Evolutionary conservation across 2,888 invertebrate species (phyloP), one percentile per base, ranked within the genome.

Genomic region (Lucinisca nassula): DNA sequence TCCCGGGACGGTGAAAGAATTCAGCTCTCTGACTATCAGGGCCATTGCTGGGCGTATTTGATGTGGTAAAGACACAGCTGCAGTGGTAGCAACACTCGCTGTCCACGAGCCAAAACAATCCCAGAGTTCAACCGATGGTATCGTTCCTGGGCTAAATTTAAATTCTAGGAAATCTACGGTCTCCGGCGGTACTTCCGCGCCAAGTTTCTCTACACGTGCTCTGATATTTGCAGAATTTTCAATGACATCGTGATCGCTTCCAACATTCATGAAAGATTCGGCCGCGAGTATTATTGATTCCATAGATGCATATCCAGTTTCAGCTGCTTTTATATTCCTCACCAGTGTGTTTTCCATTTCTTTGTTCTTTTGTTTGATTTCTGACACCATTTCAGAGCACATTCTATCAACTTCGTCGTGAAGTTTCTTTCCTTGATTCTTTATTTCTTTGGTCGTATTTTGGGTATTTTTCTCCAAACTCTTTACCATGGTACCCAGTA

Each of bases 21-120:
- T 90, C 32, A 90, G 67, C 61, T 90, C 90, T 21, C 87, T 72
- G 38, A 90, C 85, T 12, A 90, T 81, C 21, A 90, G 79, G 2
- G 90, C 85, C 90, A 90, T 87, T 17, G 90, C 90, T 37, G 90
- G 90, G 1, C 90, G 88, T 3, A 90, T 82, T 49, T 90, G 88
- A 0, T 87, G 86, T 1, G 90, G 90, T 21, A 90, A 80, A 12
- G 88, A 83, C 12, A 90, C 82, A 0, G 87, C 83, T 21, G 83
- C 88, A 17, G 79, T 90, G 1, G 90, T 82, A 24, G 90, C 88
- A 6, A 90, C 83, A n/a, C 87, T 88, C 21, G 90, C 88, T 27
- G 90, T 90, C 90, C 90, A 90, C 32, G 79, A 88, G 45, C 90
- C 90, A 67, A 87, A 90, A 49, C 88, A 90, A 27, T 77, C 79